phyloP scores from a whole-genome alignment of 2,797 vertebrate species.

The Bovichtus variegatus region DNA sequence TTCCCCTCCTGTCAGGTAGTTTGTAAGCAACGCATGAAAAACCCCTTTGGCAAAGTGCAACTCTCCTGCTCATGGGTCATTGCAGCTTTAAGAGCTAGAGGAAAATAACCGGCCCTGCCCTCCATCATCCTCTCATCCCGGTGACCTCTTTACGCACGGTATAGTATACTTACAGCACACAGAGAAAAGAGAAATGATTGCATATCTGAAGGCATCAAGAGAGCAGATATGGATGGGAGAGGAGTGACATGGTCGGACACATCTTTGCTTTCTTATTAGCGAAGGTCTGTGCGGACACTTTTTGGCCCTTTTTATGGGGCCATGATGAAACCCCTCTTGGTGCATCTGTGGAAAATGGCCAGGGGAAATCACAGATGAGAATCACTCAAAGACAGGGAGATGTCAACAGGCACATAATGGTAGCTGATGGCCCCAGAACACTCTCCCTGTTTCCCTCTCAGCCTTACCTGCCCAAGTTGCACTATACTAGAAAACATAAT shows the following conservation, averaged over 20 bases:
- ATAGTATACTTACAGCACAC: slow-evolving; percentile 74
- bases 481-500: slow-evolving; percentile 86
- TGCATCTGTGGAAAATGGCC: slow-evolving; percentile 84
- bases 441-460: slow-evolving; percentile 81
- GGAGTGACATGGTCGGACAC: slow-evolving; percentile 72
- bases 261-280: slow-evolving; percentile 83
- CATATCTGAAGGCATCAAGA: slow-evolving; percentile 75
- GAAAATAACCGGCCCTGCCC: slow-evolving; percentile 73
- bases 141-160: slow-evolving; percentile 69
- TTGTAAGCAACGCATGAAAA: slow-evolving; percentile 57
- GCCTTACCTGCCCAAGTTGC: slow-evolving; percentile 78
- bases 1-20: slow-evolving; percentile 61
- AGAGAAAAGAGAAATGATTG: slow-evolving; percentile 69
- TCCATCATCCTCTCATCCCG: slow-evolving; percentile 81
- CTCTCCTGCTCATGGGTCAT: slow-evolving; percentile 70
- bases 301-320: slow-evolving; percentile 75
- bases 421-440: slow-evolving; percentile 86
- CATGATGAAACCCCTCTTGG: slow-evolving; percentile 81
- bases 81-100: slow-evolving; percentile 71
- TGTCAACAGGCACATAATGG: slow-evolving; percentile 89
- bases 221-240: slow-evolving; percentile 66
- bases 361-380: slow-evolving; percentile 83
- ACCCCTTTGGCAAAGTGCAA: slow-evolving; percentile 73
- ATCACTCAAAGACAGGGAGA: slow-evolving; percentile 86
- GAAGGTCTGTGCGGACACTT: slow-evolving; percentile 72